Conservation (phyloP, 2,797 vertebrate species). For the Gymnoscopelus microlampas region DNA sequence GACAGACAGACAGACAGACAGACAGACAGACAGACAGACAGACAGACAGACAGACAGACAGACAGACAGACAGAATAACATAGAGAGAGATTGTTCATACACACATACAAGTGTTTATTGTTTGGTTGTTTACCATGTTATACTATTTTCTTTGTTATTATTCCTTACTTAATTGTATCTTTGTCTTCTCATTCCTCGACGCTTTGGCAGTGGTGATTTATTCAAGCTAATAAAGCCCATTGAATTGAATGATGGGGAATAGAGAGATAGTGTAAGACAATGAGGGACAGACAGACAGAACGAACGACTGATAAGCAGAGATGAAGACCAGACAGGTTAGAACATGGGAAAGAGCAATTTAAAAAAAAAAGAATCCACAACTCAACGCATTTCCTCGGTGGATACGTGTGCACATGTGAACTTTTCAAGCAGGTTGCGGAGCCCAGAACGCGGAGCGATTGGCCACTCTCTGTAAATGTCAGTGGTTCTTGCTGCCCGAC, state of each 20-base stretch:
- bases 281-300: no score
- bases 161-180: no score
- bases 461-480: constrained; percentile 80
- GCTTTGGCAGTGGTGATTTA: no score
- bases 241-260: no score
- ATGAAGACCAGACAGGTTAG: neutral
- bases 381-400: constrained; percentile 62
- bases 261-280: no score
- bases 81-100: constrained; percentile 5
- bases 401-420: constrained; percentile 71
- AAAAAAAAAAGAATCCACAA: constrained; percentile 51
- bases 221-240: no score
- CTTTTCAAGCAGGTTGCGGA: constrained; percentile 64
- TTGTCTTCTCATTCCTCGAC: no score
- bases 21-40: neutral
- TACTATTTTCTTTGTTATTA: no score
- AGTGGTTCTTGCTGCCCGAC: constrained; percentile 65
- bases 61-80: constrained; percentile 37
- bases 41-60: constrained; percentile 33
- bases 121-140: no score
- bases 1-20: constrained; percentile 42
- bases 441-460: constrained; percentile 61
- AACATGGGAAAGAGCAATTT: constrained; percentile 55
- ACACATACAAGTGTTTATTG: no score
- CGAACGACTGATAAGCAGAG: neutral